These are phyloP conservation scores for Asarcornis scutulata DNA, from an alignment of 2,113 vertebrate genomes.

Conservation along the genomic window DNA sequence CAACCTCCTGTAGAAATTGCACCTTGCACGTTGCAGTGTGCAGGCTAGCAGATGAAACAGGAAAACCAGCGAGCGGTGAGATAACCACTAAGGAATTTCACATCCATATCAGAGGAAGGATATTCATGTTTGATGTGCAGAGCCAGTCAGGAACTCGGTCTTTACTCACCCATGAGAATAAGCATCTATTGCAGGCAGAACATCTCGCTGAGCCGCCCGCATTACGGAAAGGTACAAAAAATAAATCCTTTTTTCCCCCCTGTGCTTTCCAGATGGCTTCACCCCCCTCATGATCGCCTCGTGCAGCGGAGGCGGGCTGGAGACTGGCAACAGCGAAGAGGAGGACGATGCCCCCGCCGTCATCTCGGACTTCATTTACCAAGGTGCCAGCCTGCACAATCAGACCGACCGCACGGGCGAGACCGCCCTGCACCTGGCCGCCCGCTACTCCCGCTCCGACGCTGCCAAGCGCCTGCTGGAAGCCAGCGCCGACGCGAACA, in stretches of 20 bases:
- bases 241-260: not conserved
- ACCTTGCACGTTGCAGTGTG: not conserved
- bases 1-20: not conserved
- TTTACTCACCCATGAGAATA: conserved; percentile 8
- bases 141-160: conserved; percentile 28
- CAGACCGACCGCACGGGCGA: conserved; percentile 97
- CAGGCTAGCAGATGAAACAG: not conserved
- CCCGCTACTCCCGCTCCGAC: conserved; percentile 95
- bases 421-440: conserved; percentile 93
- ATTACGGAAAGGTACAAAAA: not conserved
- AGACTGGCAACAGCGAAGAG: conserved; percentile 94
- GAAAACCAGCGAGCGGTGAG: not conserved
- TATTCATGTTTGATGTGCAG: conserved; percentile 49
- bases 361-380: conserved; percentile 97
- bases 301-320: conserved; percentile 94
- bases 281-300: conserved; percentile 98
- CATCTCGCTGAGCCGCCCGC: not conserved
- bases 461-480: conserved; percentile 96
- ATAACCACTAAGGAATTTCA: conserved; percentile 55
- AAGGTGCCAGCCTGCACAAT: conserved; percentile 95
- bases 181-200: not conserved
- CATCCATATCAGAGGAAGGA: conserved; percentile 60
- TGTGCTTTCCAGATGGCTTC: conserved; percentile 86
- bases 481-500: conserved; percentile 94
- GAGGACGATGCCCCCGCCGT: conserved; percentile 93